Conservation (phyloP, 2,113 vertebrate genomes). For the Perca fluviatilis region DNA sequence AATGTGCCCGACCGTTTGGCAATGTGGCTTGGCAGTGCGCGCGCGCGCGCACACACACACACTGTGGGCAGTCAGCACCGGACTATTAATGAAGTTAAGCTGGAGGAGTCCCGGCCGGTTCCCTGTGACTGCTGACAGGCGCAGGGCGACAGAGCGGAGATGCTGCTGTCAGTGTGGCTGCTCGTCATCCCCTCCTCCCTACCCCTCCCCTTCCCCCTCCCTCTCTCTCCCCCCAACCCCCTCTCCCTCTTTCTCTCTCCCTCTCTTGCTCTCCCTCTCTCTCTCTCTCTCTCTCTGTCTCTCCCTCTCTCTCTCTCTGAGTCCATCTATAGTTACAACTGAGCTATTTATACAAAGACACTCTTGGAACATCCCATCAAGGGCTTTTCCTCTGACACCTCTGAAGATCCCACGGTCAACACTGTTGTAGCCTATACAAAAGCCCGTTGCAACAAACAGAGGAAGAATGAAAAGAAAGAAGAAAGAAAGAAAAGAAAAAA, state of each 20-base stretch:
- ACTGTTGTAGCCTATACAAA: neutral
- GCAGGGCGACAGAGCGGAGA: conserved; percentile 54
- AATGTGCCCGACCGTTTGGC: conserved; percentile 3
- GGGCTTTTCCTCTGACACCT: conserved; percentile 44
- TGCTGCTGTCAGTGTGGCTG: conserved; percentile 55
- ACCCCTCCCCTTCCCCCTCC: too few relatives aligned
- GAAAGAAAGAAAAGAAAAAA: neutral
- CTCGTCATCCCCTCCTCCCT: conserved; percentile 42
- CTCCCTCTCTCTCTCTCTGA: neutral
- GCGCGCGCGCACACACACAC: neutral
- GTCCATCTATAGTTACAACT: conserved; percentile 16
- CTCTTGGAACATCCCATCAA: conserved; percentile 65
- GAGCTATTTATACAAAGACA: conserved; percentile 56
- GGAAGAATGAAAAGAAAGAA: too few relatives aligned
- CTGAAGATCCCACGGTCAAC: conserved; percentile 2
- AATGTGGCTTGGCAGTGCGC: neutral
- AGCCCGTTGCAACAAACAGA: neutral
- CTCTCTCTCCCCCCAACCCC: accelerated
- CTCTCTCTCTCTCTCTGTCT: too few relatives aligned
- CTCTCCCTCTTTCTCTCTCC: too few relatives aligned
- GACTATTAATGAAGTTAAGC: conserved; percentile 10
- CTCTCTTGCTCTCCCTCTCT: too few relatives aligned
- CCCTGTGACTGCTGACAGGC: conserved; percentile 53
- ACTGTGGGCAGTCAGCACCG: neutral
- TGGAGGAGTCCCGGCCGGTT: conserved; percentile 28